These are phyloP conservation scores for Sturnus vulgaris DNA, from an alignment of 2,113 vertebrate genomes.

Conservation along the genomic window DNA sequence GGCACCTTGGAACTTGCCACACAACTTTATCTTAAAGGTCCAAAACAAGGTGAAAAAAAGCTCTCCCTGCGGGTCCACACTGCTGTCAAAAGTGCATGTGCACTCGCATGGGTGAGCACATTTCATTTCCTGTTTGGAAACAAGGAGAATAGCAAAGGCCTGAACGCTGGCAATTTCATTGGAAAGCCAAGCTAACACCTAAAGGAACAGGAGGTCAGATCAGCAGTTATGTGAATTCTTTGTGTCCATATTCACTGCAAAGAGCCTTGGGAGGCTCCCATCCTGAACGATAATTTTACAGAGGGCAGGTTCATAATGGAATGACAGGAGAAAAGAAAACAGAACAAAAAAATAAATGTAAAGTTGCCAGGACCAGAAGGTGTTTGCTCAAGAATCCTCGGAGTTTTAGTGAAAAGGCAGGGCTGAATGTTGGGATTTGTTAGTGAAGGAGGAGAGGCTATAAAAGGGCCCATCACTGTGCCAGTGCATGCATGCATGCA, in stretches of 20 bases:
- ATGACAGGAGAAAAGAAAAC: neutral
- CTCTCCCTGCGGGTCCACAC: neutral
- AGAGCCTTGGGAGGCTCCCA: neutral
- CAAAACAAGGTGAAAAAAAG: neutral
- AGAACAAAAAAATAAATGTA: neutral
- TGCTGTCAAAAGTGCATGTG: neutral
- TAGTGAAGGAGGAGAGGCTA: neutral
- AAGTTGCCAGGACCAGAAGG: neutral
- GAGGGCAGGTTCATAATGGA: neutral
- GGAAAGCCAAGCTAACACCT: slow-evolving; percentile 7
- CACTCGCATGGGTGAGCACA: neutral
- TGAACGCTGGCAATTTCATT: neutral
- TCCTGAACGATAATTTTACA: neutral
- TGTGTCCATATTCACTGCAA: neutral
- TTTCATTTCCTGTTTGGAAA: slow-evolving; percentile 58
- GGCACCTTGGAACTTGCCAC: neutral
- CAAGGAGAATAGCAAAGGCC: neutral
- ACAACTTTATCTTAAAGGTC: neutral
- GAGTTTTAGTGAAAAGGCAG: neutral
- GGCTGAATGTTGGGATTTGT: neutral
- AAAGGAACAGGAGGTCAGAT: neutral
- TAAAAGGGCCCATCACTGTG: neutral
- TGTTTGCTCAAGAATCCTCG: neutral
- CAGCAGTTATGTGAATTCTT: neutral
- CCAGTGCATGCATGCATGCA: neutral